Evolutionary conservation across 2,888 invertebrate species (phyloP).

Genomic region (Lasiommata megera): DNA sequence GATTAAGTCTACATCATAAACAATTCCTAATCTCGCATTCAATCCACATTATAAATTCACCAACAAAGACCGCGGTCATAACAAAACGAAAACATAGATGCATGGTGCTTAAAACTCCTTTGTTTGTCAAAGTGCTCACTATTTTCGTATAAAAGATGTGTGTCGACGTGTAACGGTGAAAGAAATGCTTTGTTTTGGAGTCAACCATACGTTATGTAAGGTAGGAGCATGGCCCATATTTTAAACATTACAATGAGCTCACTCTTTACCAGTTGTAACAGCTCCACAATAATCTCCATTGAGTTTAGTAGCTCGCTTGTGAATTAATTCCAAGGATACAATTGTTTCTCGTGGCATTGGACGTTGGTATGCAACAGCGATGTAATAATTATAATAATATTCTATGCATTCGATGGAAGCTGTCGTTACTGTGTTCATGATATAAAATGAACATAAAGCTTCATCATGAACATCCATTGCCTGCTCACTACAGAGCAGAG

Average conservation of each 20-base stretch:
- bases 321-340: conserved; percentile 43
- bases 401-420: no score
- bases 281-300: conserved; percentile 9
- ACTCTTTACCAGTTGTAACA: conserved; percentile 17
- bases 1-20: not conserved
- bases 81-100: conserved; percentile 3
- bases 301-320: conserved; percentile 12
- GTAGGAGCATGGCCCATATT: conserved; percentile 18
- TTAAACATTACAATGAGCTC: conserved; percentile 14
- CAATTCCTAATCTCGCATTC: not conserved
- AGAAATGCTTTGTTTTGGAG: conserved; percentile 9
- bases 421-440: no score
- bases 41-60: not conserved
- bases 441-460: no score
- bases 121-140: conserved; percentile 9
- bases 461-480: no score
- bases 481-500: no score
- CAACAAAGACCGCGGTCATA: conserved; percentile 7
- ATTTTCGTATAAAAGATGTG: conserved; percentile 4
- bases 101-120: conserved; percentile 7
- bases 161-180: conserved; percentile 8
- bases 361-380: not conserved
- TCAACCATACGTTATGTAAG: conserved; percentile 10
- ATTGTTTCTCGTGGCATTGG: conserved; percentile 43
- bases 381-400: not conserved